Evolutionary conservation across 2,888 invertebrate species (phyloP), one percentile per base, ranked within the genome.

Genomic region (Leistus spinibarbis): DNA sequence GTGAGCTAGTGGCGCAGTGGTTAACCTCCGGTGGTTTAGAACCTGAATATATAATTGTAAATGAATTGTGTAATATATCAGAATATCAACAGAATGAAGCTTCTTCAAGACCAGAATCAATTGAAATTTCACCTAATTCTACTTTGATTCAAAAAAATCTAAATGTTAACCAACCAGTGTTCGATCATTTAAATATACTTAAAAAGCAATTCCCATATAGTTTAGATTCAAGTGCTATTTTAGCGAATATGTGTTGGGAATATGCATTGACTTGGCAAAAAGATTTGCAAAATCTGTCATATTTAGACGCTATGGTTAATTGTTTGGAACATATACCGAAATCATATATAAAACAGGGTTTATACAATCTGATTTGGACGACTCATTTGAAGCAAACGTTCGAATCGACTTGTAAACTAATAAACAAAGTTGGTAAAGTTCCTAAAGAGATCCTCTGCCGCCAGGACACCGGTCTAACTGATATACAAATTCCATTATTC

Each of bases 201-300:
- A 90, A 91, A 66, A 88, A 89, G 62, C 93, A 95, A 81, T 97
- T 97, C 83, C 97, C 97, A 0, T 91, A 94, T 79, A 97, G 96
- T 83, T 88, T 96, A 70, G 90, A 92, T 73, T 89, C 93, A 0
- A 92, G 94, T 80, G 91, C 93, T 54, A 86, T 98, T 56, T 87
- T 97, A 66, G 91, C 94, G 13, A 95, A 97, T 83, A 92, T 97
- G 89, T 91, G 93, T 78, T 97, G 97, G 97, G 97, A 97, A 84
- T 96, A 94, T 83, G 91, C 95, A 70, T 90, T 94, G 78, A 89
- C 90, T 69, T 98, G 97, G 97, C 93, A 94, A 82, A 94, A 93
- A 83, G 90, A 93, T 79, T 88, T 92, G 77, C 88, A 91, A 62
- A 88, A 89, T 77, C 86, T 93, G 3, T 87, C 89, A 13, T 88